phyloP scores from a whole-genome alignment of 1,140 invertebrate genomes.

The Berghia stephanieae region DNA sequence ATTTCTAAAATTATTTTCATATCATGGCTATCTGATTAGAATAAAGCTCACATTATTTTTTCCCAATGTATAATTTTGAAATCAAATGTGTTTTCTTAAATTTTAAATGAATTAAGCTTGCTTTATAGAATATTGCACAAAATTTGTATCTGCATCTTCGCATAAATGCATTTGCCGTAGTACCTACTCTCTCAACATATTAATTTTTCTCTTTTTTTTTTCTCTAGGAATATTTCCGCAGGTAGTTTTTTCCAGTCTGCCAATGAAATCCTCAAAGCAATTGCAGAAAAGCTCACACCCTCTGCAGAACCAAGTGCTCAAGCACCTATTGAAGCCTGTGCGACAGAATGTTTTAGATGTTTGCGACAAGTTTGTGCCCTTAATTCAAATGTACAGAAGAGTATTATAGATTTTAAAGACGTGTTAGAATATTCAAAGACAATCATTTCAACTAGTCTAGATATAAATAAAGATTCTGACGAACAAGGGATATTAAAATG shows the following conservation, averaged over 20 bases:
- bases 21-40: no score
- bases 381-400: constrained; percentile 15
- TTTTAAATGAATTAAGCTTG: no score
- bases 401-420: constrained; percentile 10
- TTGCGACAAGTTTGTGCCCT: constrained; percentile 25
- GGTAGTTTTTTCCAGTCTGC: constrained; percentile 18
- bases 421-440: constrained; percentile 23
- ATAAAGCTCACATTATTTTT: no score
- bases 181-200: no score
- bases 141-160: no score
- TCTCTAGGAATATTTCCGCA: not conserved
- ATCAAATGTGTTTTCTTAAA: no score
- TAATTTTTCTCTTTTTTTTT: no score
- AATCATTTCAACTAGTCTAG: constrained; percentile 5
- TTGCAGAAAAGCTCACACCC: constrained; percentile 14
- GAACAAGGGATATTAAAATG: constrained; percentile 25
- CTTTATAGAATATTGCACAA: no score
- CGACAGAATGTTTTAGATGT: constrained; percentile 22
- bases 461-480: not conserved
- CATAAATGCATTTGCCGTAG: no score
- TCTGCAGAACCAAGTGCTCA: not conserved
- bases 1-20: no score
- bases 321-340: constrained; percentile 10
- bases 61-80: no score
- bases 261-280: constrained; percentile 21